Base-by-base conservation (phyloP, 2,113 vertebrate genomes). In the Quiscalus mexicanus region DNA sequence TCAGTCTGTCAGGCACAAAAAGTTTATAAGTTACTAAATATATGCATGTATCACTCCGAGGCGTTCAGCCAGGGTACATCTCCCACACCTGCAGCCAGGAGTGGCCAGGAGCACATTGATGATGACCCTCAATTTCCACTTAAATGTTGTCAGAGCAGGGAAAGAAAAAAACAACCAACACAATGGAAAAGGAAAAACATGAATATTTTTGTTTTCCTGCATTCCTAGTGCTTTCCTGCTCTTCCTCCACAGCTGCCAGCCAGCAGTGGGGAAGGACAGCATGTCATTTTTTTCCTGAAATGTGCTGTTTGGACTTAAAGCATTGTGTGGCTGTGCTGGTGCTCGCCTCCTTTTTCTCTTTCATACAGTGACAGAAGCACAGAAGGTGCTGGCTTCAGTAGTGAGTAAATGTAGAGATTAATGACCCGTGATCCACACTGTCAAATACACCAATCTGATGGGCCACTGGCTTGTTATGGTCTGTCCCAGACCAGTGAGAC, bases 121-220 rank as follows among this genome's bases (percentile, higher is more conserved):
- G 52, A 88, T 91, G 58, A 86, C 75, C 75, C 47, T 88, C 33
- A 69, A 35, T 80, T 93, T 76, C 65, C 88, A 89, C 21, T 63
- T 74, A 70, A 77, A 92, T 62, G 12, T 27, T 90, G 53, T n/a
- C 59, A 74, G 59, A 70, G 39, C 33, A 41, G 45, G 35, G 7
- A 6, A 9, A 39, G 31, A 27, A 33, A 73, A 67, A 69, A 44
- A 19, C 15, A 59, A 28, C 24, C 15, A 5, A 4, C 5, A 42
- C 63, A 62, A 59, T 24, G 56, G 49, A 81, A 93, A 87, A 58
- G 50, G 79, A 62, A 95, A 95, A 82, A 74, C 58, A 85, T 30
- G 22, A 65, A 65, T 45, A 19, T 52, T 93, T 83, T 78, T 89
- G 76, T 83, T 95, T 95, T 95, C 86, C 95, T 95, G 44, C 65